Conservation (phyloP, 1,140 invertebrate species). For the Scaptomyza montana region DNA sequence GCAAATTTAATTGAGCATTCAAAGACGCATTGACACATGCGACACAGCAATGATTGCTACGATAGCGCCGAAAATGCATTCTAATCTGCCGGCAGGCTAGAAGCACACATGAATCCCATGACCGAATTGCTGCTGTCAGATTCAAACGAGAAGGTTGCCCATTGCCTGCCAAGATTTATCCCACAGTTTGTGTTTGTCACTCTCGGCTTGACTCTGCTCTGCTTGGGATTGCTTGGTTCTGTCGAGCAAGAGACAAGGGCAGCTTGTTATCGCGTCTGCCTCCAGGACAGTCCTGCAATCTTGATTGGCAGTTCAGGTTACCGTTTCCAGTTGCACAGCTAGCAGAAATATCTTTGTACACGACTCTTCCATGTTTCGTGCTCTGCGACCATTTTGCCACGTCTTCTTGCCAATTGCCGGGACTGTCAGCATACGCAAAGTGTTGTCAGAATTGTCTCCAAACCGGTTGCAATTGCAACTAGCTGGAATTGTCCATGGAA, state of each 20-base stretch:
- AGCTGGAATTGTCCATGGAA: background rate
- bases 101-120: slow-evolving; percentile 37
- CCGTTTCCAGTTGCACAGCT: slow-evolving; percentile 37
- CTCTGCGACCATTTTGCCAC: slow-evolving; percentile 39
- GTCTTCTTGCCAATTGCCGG: slow-evolving; percentile 44
- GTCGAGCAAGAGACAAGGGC: slow-evolving; percentile 36
- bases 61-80: slow-evolving; percentile 34
- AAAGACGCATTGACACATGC: slow-evolving; percentile 73
- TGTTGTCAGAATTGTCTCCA: slow-evolving; percentile 35
- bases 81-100: slow-evolving; percentile 12
- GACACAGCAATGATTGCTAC: slow-evolving; percentile 24
- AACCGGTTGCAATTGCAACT: slow-evolving; percentile 7
- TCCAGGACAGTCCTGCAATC: slow-evolving; percentile 47
- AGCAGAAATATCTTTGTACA: slow-evolving; percentile 48
- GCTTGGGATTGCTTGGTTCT: background rate
- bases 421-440: slow-evolving; percentile 46
- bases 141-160: slow-evolving; percentile 32
- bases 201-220: slow-evolving; percentile 17
- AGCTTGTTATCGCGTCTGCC: slow-evolving; percentile 74
- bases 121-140: slow-evolving; percentile 72
- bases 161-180: slow-evolving; percentile 62
- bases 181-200: slow-evolving; percentile 77
- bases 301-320: slow-evolving; percentile 77
- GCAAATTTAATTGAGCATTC: slow-evolving; percentile 81
- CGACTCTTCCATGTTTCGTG: slow-evolving; percentile 29